These are phyloP conservation scores for Rostratula benghalensis DNA, from an alignment of 2,113 vertebrate genomes.

Conservation along the genomic window DNA sequence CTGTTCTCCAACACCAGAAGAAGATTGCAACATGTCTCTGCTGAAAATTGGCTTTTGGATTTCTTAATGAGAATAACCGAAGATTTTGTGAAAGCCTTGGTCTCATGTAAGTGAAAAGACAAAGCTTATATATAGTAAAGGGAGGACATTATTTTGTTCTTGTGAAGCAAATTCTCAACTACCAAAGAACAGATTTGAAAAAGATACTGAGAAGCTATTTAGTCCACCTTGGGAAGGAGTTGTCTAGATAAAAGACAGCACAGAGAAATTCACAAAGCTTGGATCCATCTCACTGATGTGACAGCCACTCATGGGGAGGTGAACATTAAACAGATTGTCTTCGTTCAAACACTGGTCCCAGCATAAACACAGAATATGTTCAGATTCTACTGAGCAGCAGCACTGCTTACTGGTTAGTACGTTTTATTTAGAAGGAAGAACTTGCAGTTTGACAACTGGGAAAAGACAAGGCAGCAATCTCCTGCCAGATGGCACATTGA, in stretches of 20 bases:
- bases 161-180: background rate
- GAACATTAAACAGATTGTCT: conserved; percentile 56
- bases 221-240: background rate
- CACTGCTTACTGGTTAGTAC: background rate
- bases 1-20: background rate
- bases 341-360: background rate
- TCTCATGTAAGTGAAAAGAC: background rate
- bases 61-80: background rate
- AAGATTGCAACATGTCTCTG: background rate
- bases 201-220: background rate
- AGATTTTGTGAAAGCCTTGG: background rate
- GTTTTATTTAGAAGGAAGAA: conserved; percentile 36
- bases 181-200: background rate
- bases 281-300: conserved; percentile 26
- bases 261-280: conserved; percentile 18
- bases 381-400: conserved; percentile 1
- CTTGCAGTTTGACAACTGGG: conserved; percentile 29
- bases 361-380: conserved; percentile 23
- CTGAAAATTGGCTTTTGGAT: background rate
- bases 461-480: conserved; percentile 10
- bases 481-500: background rate
- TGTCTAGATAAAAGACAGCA: background rate
- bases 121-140: background rate
- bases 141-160: background rate
- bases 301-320: conserved; percentile 12